phyloP scores from a whole-genome alignment of 2,888 invertebrate species.

The Nezara viridula region DNA sequence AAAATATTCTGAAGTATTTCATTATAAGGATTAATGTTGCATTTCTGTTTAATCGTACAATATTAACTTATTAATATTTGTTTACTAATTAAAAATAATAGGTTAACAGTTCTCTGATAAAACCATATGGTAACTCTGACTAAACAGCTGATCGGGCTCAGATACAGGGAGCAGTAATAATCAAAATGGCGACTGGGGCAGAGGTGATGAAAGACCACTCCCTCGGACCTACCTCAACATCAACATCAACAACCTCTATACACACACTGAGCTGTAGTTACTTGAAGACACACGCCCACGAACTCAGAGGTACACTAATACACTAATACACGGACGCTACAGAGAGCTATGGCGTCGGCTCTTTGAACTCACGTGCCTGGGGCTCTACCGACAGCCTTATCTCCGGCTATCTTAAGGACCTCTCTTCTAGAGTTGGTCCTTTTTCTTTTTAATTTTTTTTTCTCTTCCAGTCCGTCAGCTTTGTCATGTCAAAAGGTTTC shows the following conservation, averaged over 20 bases:
- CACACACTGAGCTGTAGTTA: neutral
- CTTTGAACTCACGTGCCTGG: neutral
- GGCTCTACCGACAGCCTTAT: neutral
- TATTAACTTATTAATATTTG: no score
- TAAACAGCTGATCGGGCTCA: neutral
- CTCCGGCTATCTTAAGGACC: neutral
- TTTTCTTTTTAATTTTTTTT: neutral
- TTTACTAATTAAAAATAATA: no score
- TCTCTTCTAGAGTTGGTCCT: constrained; percentile 36
- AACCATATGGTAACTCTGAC: no score
- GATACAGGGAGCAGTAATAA: neutral
- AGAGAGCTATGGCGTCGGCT: constrained; percentile 8
- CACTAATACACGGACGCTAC: neutral
- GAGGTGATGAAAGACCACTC: constrained; percentile 11
- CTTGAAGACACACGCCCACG: neutral
- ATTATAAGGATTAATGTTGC: no score
- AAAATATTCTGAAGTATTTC: no score
- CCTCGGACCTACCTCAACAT: neutral
- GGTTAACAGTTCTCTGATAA: no score
- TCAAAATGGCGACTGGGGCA: neutral
- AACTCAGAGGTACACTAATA: neutral
- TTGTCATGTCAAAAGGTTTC: constrained; percentile 9
- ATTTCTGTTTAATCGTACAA: no score
- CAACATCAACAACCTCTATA: neutral
- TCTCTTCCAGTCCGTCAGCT: neutral